Evolutionary conservation across 1,140 invertebrate genomes (phyloP).

Genomic region (Drosophila setifemur): DNA sequence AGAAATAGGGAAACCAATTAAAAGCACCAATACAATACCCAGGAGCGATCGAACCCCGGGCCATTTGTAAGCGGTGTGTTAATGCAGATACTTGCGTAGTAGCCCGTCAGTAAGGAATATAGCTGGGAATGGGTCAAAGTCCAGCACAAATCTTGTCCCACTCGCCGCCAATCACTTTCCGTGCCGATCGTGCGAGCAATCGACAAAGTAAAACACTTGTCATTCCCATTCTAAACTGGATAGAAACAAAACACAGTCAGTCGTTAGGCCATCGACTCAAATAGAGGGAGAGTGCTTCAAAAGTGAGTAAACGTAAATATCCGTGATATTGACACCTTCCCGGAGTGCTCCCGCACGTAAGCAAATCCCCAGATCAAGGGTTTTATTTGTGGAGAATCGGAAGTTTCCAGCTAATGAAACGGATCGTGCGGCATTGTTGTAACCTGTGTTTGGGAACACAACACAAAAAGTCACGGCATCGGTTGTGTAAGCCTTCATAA

Average conservation of each 20-base stretch:
- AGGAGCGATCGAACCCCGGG: slow-evolving; percentile 18
- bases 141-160: slow-evolving; percentile 9
- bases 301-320: slow-evolving; percentile 13
- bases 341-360: background rate
- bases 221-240: slow-evolving; percentile 10
- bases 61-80: slow-evolving; percentile 9
- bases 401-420: background rate
- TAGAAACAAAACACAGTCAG: background rate
- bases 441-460: background rate
- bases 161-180: slow-evolving; percentile 15
- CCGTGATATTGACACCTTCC: background rate
- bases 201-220: slow-evolving; percentile 1
- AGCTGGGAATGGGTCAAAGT: slow-evolving; percentile 20
- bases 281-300: background rate
- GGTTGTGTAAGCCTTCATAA: slow-evolving; percentile 30
- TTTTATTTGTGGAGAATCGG: background rate
- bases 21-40: slow-evolving; percentile 35
- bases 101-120: background rate
- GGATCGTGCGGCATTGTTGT: slow-evolving; percentile 4
- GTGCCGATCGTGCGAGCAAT: slow-evolving; percentile 1
- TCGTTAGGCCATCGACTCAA: background rate
- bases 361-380: background rate
- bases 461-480: background rate
- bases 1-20: slow-evolving; percentile 59
- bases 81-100: slow-evolving; percentile 29